Base-by-base conservation (phyloP, 2,797 vertebrate species). In the Intellagama lesueurii region DNA sequence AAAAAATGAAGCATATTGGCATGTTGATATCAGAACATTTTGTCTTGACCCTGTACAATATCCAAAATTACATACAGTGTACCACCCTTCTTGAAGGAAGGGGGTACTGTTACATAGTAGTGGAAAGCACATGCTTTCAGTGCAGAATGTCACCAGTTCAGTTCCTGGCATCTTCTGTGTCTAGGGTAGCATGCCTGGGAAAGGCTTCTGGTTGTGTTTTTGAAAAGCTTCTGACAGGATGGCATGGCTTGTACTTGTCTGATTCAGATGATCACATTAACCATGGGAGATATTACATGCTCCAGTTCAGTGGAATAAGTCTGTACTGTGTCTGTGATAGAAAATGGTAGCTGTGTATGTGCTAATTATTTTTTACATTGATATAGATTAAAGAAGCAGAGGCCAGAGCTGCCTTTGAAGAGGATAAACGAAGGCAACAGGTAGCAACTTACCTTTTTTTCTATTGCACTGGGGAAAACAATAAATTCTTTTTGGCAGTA, bases 341-440 rank as follows among this genome's bases (percentile, higher is more conserved):
- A 35, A 70, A 35, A 6, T 52, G 76, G 40, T 35, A 60, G 44
- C 3, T 47, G 16, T 86, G 47, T n/a, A n/a, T 44, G 12, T 73
- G 69, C 40, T 83, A 68, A 88, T 66, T 92, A 85, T 75, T 32
- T 32, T 90, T 91, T 90, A 0, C 95, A 87, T 94, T 88, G 95
- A 89, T 69, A 93, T 95, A 98, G 98, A 95, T 97, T 83, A 98
- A 98, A 95, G 97, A 97, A 92, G 98, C 97, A 88, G 98, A 98
- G 95, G 96, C 97, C 87, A 98, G 94, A 94, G 98, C 98, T 83
- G 96, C 95, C 78, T 92, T 97, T 92, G 97, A 98, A 95, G 97
- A 97, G 83, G 97, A 98, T 93, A 97, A 96, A 70, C 95, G 97
- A 92, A 97, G 96, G 84, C 97, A 98, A 86, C 98, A 98, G 97